Percentiles rank a stretch among this genome's conserved stretches.
These are phyloP conservation scores for Denticeps clupeoides DNA, from an alignment of 2,797 vertebrate species.

Conservation along the genomic window DNA sequence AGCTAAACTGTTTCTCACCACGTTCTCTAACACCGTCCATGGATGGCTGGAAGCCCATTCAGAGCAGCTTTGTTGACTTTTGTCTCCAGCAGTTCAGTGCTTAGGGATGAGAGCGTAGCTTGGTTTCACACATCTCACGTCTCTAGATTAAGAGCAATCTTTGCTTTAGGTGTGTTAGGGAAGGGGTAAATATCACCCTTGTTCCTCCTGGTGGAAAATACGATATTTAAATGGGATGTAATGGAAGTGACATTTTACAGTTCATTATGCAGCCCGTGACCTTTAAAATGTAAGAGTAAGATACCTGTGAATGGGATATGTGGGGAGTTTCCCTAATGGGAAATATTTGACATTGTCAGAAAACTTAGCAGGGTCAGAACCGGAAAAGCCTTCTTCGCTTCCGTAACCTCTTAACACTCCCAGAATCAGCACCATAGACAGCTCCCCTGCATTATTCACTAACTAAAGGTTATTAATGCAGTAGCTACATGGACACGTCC, in stretches of 20 bases:
- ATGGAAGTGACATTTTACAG: constrained; percentile 67
- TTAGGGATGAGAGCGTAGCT: constrained; percentile 45
- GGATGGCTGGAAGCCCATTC: not conserved
- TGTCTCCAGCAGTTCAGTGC: constrained; percentile 16
- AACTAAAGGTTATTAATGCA: too few species aligned
- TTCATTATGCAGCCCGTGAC: constrained; percentile 68
- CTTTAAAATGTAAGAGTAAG: constrained; percentile 52
- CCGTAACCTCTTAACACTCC: constrained; percentile 26
- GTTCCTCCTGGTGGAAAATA: constrained; percentile 46
- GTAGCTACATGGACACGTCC: too few species aligned
- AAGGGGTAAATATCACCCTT: constrained; percentile 60
- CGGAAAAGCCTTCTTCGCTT: constrained; percentile 32
- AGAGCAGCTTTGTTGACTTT: not conserved
- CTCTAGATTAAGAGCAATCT: constrained; percentile 51
- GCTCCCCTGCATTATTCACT: too few species aligned
- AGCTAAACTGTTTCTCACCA: too few species aligned
- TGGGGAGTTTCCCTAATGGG: constrained; percentile 51
- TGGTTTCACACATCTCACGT: constrained; percentile 51
- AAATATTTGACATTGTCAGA: constrained; percentile 60
- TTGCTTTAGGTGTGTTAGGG: constrained; percentile 36
- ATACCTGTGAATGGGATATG: constrained; percentile 40
- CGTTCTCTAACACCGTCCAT: not conserved
- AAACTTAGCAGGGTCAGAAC: constrained; percentile 50
- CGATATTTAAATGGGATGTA: constrained; percentile 60
- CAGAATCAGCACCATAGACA: too few species aligned